phyloP scores from a whole-genome alignment of 2,888 invertebrate species.

The Aspidapion aeneum region DNA sequence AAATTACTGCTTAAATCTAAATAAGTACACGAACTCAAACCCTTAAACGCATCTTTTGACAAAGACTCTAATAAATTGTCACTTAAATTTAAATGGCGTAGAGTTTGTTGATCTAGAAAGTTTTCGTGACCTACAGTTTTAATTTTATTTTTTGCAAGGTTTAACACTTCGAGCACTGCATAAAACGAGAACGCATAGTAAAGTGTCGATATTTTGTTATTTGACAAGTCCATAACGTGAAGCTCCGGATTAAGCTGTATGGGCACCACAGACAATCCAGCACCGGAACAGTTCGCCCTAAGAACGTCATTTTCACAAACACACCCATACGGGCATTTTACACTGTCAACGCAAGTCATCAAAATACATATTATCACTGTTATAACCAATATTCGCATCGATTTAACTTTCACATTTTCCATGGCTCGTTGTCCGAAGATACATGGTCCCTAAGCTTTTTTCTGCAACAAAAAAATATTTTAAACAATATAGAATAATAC shows the following conservation, averaged over 20 bases:
- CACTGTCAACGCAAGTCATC: constrained; percentile 40
- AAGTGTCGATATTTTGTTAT: constrained; percentile 76
- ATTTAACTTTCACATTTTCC: constrained; percentile 46
- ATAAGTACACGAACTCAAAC: constrained; percentile 62
- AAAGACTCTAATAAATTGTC: constrained; percentile 68
- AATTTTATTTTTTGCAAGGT: constrained; percentile 79
- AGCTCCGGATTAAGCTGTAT: constrained; percentile 88
- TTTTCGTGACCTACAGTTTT: constrained; percentile 76
- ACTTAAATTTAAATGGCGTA: constrained; percentile 74
- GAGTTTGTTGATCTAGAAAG: constrained; percentile 72
- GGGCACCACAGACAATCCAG: constrained; percentile 79
- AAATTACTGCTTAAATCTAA: constrained; percentile 77
- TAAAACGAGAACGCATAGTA: constrained; percentile 78
- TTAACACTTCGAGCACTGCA: constrained; percentile 72
- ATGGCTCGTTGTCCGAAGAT: constrained; percentile 39
- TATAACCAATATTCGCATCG: constrained; percentile 40
- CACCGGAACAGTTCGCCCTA: constrained; percentile 72
- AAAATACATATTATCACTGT: constrained; percentile 47
- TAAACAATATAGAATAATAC: too few relatives aligned
- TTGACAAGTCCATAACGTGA: constrained; percentile 76
- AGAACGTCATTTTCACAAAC: constrained; percentile 78
- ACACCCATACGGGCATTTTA: constrained; percentile 73
- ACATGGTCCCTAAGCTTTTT: constrained; percentile 42
- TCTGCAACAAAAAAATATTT: constrained; percentile 41
- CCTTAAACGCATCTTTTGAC: constrained; percentile 73